A percentile compares a stretch with the other conserved stretches of the same genome.
Evolutionary conservation across 2,888 invertebrate genomes (phyloP).

Genomic region (Drosophila subquinaria): DNA sequence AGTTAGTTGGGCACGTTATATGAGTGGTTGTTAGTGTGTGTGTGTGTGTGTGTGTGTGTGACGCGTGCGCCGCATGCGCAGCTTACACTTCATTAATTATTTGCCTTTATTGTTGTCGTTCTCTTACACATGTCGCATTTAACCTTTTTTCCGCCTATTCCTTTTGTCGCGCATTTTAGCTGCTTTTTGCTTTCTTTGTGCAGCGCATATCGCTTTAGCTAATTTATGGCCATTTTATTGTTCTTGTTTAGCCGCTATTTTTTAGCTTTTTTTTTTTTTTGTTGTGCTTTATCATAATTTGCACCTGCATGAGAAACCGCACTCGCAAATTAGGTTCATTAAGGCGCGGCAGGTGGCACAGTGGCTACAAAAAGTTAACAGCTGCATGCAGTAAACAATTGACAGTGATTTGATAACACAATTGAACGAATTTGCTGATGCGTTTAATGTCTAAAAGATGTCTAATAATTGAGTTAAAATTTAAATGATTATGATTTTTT

Average conservation of each 20-base stretch:
- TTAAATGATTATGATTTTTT: too few species aligned
- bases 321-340: constrained; percentile 67
- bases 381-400: background rate
- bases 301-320: constrained; percentile 63
- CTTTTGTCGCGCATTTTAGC: background rate
- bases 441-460: too few species aligned
- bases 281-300: constrained; percentile 56
- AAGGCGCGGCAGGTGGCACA: constrained; percentile 55
- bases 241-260: constrained; percentile 21
- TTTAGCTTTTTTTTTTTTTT: background rate
- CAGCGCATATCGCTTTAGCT: constrained; percentile 16
- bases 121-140: constrained; percentile 53
- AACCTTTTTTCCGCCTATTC: constrained; percentile 2
- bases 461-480: too few species aligned
- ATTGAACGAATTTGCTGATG: background rate
- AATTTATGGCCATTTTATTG: constrained; percentile 30
- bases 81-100: constrained; percentile 38
- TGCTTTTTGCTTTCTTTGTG: constrained; percentile 21
- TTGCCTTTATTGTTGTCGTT: constrained; percentile 13
- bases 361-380: constrained; percentile 29
- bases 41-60: constrained; percentile 23
- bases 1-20: constrained; percentile 1
- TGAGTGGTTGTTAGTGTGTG: background rate
- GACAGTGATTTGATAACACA: background rate
- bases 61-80: constrained; percentile 69